Evolutionary conservation across 1,140 invertebrate genomes (phyloP).

Genomic region (Drosophila asahinai): DNA sequence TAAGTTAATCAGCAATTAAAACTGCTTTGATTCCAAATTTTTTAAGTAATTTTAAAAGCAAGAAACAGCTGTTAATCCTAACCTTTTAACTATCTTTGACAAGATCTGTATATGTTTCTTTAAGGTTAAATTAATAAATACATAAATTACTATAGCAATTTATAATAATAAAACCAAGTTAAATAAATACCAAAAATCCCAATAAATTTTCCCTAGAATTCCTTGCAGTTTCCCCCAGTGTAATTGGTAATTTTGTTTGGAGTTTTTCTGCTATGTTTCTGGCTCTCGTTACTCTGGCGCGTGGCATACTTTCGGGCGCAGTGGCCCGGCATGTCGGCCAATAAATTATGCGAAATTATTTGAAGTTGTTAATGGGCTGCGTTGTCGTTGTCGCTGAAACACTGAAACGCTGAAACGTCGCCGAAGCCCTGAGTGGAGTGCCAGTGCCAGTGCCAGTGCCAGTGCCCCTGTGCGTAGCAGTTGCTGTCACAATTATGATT

Average conservation of each 20-base stretch:
- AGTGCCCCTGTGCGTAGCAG: conserved; percentile 50
- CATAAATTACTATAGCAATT: too few relatives aligned
- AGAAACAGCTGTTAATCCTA: too few relatives aligned
- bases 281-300: conserved; percentile 28
- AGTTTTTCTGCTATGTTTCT: conserved; percentile 19
- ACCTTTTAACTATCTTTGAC: too few relatives aligned
- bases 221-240: neutral
- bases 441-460: neutral
- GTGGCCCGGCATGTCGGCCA: conserved; percentile 57
- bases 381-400: conserved; percentile 28
- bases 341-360: conserved; percentile 79
- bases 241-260: conserved; percentile 38
- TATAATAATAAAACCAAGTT: too few relatives aligned
- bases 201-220: rapidly evolving
- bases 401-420: neutral
- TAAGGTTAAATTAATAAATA: too few relatives aligned
- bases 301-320: conserved; percentile 57
- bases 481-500: conserved; percentile 72
- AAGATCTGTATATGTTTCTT: too few relatives aligned
- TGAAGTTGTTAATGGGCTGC: conserved; percentile 66
- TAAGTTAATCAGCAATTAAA: too few relatives aligned
- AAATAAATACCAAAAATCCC: too few relatives aligned
- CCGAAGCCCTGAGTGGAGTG: neutral
- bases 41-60: too few relatives aligned
- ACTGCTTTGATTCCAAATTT: too few relatives aligned